Conservation (phyloP, 2,113 vertebrate species). For the Prionailurus viverrinus region DNA sequence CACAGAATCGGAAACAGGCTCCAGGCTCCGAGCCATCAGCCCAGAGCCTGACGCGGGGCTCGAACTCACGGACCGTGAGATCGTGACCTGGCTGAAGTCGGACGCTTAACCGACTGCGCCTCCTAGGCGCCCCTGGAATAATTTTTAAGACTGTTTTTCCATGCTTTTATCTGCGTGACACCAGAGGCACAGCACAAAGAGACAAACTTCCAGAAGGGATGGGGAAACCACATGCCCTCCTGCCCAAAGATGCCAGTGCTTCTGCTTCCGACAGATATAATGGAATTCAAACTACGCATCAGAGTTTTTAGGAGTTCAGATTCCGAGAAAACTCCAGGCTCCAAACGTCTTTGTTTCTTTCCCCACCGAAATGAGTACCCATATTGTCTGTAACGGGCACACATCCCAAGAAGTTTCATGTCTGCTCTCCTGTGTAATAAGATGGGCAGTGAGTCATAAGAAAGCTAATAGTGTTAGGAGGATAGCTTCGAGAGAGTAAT, state of each 20-base stretch:
- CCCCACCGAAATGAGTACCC: slow-evolving; percentile 4
- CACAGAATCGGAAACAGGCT: too few species aligned
- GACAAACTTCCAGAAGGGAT: not conserved
- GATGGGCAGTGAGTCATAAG: not conserved
- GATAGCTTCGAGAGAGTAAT: not conserved
- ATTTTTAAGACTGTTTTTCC: not conserved
- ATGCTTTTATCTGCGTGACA: not conserved
- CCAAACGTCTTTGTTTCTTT: not conserved
- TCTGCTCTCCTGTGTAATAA: not conserved
- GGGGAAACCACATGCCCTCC: not conserved
- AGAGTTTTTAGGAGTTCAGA: not conserved
- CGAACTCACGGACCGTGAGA: too few species aligned
- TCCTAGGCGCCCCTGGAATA: not conserved
- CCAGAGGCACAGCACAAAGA: not conserved
- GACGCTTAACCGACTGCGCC: too few species aligned
- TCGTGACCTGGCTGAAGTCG: too few species aligned
- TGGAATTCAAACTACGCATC: not conserved
- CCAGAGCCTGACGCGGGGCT: too few species aligned
- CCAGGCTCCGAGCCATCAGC: too few species aligned
- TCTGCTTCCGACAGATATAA: not conserved
- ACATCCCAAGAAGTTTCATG: not conserved
- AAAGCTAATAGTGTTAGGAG: not conserved
- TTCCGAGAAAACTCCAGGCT: not conserved
- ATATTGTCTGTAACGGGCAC: not conserved
- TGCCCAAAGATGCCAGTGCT: not conserved